phyloP scores from a whole-genome alignment of 2,797 vertebrate genomes.

The Novumbra hubbsi region DNA sequence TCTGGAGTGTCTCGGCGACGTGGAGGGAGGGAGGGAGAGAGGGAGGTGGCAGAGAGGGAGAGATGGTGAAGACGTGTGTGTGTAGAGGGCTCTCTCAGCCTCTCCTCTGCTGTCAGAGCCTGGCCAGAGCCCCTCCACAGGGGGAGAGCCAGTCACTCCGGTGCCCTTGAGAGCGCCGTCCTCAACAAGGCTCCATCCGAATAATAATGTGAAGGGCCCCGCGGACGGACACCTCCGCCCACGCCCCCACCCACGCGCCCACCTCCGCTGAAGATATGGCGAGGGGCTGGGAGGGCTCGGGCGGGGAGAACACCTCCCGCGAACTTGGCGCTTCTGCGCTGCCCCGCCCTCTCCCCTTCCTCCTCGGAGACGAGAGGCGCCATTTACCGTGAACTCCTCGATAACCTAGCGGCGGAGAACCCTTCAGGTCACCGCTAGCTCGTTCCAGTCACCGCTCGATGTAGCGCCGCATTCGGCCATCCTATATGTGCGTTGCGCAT shows the following conservation, averaged over 20 bases:
- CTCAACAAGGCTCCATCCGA: constrained; percentile 11
- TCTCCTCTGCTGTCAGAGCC: constrained; percentile 44
- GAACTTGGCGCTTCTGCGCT: constrained; percentile 13
- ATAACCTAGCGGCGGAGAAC: not conserved
- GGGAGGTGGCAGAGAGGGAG: constrained; percentile 9
- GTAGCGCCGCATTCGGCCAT: not conserved
- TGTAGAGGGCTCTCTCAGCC: constrained; percentile 16
- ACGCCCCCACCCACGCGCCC: constrained; percentile 41
- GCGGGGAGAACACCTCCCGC: not conserved
- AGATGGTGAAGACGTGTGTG: not conserved
- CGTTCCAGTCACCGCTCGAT: not conserved
- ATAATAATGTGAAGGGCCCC: constrained; percentile 61
- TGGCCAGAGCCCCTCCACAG: constrained; percentile 44
- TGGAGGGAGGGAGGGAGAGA: constrained; percentile 7
- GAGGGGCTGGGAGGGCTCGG: not conserved
- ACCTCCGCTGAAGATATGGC: constrained; percentile 57
- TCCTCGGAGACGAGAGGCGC: constrained; percentile 22
- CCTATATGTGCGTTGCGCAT: not conserved
- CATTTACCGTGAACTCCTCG: not conserved
- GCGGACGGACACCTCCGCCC: constrained; percentile 20
- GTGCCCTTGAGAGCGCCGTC: constrained; percentile 64
- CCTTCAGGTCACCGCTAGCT: not conserved
- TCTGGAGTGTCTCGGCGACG: constrained; percentile 22
- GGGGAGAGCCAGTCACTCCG: constrained; percentile 37
- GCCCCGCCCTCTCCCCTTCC: constrained; percentile 14